Percentiles rank a stretch among this genome's conserved stretches.
These are phyloP conservation scores for Thunnus thynnus DNA, from an alignment of 2,113 vertebrate genomes.

Conservation along the genomic window DNA sequence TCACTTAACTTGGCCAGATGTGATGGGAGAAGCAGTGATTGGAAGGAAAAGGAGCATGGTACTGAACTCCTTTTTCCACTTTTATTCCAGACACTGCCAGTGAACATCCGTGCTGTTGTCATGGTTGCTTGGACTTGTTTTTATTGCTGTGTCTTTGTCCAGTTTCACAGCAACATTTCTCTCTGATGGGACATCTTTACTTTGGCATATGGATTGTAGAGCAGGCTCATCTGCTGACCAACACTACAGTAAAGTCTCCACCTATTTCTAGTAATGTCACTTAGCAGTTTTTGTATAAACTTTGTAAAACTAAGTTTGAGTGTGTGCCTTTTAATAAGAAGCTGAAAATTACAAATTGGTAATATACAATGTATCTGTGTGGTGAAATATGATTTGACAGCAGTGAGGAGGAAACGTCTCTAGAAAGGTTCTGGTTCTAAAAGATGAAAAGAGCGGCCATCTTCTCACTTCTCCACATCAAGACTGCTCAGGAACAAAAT, in stretches of 20 bases:
- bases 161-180: conserved; percentile 1
- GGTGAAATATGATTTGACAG: neutral
- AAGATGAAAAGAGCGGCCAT: conserved; percentile 49
- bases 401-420: neutral
- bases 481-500: conserved; percentile 66
- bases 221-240: neutral
- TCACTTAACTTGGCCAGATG: conserved; percentile 36
- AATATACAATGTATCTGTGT: neutral
- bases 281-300: neutral
- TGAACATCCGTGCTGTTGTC: conserved; percentile 34
- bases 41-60: conserved; percentile 8
- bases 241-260: neutral
- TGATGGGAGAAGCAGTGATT: conserved; percentile 32
- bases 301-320: too few relatives aligned
- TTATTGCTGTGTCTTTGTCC: neutral
- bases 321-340: too few relatives aligned
- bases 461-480: conserved; percentile 42
- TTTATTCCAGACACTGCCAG: conserved; percentile 25
- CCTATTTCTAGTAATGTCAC: neutral
- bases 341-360: neutral
- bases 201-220: neutral
- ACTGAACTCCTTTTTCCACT: conserved; percentile 36
- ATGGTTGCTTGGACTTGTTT: conserved; percentile 43
- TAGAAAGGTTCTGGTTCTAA: neutral
- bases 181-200: neutral